phyloP scores from a whole-genome alignment of 2,113 vertebrate species.

The Tragelaphus strepsiceros region DNA sequence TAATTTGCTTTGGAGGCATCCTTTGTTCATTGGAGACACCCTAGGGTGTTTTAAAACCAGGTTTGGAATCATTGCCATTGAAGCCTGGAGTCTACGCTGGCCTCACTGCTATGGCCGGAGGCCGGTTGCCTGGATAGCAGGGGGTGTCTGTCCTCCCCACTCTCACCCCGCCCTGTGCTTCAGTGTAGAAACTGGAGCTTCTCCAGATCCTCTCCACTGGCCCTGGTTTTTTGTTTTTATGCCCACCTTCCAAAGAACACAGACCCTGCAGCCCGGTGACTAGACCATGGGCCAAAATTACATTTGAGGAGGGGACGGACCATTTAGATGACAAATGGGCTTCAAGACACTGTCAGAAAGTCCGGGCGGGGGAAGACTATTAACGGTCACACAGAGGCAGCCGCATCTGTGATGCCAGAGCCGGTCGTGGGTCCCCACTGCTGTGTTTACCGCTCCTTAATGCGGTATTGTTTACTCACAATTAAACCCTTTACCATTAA shows the following conservation, averaged over 20 bases:
- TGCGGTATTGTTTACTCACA: slow-evolving; percentile 84
- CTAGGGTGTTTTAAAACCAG: slow-evolving; percentile 66
- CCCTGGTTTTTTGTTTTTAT: background rate
- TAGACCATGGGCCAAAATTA: slow-evolving; percentile 32
- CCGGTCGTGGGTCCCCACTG: slow-evolving; percentile 66
- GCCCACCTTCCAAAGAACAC: background rate
- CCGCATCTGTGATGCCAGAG: slow-evolving; percentile 79
- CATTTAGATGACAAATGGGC: slow-evolving; percentile 20
- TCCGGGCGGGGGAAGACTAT: slow-evolving; percentile 21
- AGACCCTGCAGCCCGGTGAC: background rate
- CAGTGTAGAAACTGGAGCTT: background rate
- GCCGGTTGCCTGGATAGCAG: background rate
- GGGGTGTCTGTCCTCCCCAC: background rate
- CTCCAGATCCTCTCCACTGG: background rate
- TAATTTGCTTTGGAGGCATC: slow-evolving; percentile 69
- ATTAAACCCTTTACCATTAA: slow-evolving; percentile 84
- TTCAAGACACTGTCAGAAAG: background rate
- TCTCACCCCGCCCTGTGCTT: rapidly evolving
- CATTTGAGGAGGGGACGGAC: slow-evolving; percentile 44
- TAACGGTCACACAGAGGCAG: slow-evolving; percentile 61
- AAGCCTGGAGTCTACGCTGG: background rate
- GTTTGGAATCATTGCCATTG: background rate
- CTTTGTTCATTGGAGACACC: slow-evolving; percentile 64
- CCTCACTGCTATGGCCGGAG: rapidly evolving
- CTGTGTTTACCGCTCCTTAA: slow-evolving; percentile 82